Evolutionary conservation across 2,113 vertebrate species (phyloP).

Genomic region (Carassius gibelio): DNA sequence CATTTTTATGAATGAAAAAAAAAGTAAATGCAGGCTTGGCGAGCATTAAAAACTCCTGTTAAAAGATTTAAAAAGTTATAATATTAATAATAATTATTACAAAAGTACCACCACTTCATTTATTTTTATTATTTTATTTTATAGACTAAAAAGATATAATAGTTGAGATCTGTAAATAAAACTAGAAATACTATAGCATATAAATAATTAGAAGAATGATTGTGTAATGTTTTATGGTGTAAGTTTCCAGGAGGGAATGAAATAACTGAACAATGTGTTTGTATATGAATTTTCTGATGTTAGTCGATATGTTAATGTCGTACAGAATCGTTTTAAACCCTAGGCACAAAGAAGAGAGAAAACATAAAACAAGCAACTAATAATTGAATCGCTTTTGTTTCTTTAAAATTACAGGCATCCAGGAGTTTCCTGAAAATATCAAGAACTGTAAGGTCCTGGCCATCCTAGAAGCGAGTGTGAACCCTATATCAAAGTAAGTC

Average conservation of each 20-base stretch:
- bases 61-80: background rate
- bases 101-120: background rate
- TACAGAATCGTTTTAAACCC: background rate
- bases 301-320: background rate
- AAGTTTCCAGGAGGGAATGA: no score
- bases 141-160: background rate
- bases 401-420: constrained; percentile 84
- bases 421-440: constrained; percentile 99
- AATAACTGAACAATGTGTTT: background rate
- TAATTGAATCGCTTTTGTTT: background rate
- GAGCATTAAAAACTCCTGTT: background rate
- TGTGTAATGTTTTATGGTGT: background rate
- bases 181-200: no score
- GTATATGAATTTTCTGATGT: background rate
- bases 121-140: background rate
- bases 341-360: background rate
- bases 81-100: background rate
- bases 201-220: no score
- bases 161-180: background rate
- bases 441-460: constrained; percentile 97
- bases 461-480: constrained; percentile 95
- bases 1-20: no score
- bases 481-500: constrained; percentile 98
- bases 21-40: background rate
- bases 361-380: background rate